Conservation (phyloP, 2,113 vertebrate species). For the Oryzias javanicus region DNA sequence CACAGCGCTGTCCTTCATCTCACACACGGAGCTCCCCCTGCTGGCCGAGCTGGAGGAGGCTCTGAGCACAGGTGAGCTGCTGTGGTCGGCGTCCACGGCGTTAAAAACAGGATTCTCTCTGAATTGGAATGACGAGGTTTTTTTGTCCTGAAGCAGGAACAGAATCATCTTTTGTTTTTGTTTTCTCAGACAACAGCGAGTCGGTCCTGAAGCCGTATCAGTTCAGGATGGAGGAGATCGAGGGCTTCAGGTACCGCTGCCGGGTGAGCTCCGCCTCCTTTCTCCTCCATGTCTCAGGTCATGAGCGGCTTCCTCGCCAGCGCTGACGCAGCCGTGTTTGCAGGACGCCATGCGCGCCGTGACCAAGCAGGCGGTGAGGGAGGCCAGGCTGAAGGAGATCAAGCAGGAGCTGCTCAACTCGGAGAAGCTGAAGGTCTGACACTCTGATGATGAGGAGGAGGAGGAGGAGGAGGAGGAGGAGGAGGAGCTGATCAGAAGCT, state of each 20-base stretch:
- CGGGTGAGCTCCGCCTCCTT: constrained; percentile 73
- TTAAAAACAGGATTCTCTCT: too few species aligned
- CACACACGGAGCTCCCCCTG: constrained; percentile 72
- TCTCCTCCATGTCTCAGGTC: background rate
- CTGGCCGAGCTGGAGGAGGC: constrained; percentile 80
- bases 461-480: background rate
- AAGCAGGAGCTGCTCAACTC: constrained; percentile 94
- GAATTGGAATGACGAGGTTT: too few species aligned
- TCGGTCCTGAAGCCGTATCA: constrained; percentile 80
- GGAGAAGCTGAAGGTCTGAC: constrained; percentile 87
- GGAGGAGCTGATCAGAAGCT: background rate
- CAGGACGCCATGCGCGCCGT: constrained; percentile 94
- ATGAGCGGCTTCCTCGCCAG: background rate
- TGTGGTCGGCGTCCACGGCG: background rate
- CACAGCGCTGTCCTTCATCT: constrained; percentile 83
- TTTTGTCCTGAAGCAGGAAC: background rate
- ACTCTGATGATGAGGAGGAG: background rate
- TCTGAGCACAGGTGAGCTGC: constrained; percentile 76
- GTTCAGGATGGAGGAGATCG: constrained; percentile 88
- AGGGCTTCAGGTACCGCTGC: constrained; percentile 89
- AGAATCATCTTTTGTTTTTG: background rate
- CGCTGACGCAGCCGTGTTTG: background rate
- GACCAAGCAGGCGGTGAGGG: constrained; percentile 89
- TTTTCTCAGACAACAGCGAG: constrained; percentile 65
- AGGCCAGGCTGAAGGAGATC: constrained; percentile 91